Percentiles rank a stretch among this genome's conserved stretches.
Conservation (phyloP, 2,797 vertebrate genomes). For the Phoeniculus purpureus region DNA sequence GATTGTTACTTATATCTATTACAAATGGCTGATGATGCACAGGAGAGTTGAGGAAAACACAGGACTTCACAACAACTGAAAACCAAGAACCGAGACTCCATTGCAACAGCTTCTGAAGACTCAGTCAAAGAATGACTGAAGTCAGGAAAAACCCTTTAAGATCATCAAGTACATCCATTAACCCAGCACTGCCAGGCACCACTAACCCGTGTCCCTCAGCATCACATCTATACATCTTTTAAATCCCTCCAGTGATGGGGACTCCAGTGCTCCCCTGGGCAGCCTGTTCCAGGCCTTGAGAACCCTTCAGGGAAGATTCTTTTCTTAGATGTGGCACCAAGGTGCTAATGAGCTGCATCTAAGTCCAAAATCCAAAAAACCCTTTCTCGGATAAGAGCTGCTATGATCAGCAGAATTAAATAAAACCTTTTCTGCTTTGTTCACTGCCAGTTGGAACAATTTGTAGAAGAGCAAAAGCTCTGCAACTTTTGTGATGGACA, state of each 20-base stretch:
- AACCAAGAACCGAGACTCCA: neutral
- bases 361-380: neutral
- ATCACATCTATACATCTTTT: neutral
- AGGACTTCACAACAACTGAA: neutral
- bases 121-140: neutral
- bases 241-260: no score
- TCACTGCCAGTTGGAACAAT: neutral
- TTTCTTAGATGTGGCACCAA: accelerated
- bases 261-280: no score
- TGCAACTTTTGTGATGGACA: neutral
- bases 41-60: neutral
- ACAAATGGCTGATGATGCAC: neutral
- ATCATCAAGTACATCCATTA: no score
- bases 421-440: neutral
- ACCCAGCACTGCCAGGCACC: no score
- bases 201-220: neutral
- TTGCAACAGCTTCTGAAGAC: neutral
- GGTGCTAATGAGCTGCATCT: accelerated
- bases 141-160: no score
- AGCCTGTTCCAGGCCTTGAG: no score
- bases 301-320: neutral
- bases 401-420: neutral
- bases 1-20: neutral
- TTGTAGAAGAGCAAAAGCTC: neutral
- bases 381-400: neutral